Base-by-base conservation (phyloP, 2,888 invertebrate genomes). In the Leucozona laternaria region DNA sequence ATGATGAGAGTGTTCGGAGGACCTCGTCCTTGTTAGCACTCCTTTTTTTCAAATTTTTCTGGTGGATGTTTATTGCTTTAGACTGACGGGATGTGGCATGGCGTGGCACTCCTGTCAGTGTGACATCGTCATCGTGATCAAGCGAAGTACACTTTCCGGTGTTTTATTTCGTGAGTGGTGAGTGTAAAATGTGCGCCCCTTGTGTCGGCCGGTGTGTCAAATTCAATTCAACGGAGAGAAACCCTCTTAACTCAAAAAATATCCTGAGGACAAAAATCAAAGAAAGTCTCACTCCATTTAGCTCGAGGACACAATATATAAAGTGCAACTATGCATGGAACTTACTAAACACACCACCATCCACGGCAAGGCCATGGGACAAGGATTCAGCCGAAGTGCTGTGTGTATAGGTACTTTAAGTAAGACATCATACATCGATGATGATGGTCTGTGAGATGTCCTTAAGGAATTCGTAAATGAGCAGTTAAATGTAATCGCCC, bases 401-500 rank as follows among this genome's bases (percentile, higher is more conserved):
- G 13, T 50, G 62, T n/a, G n/a, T n/a, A n/a, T n/a, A n/a, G n/a
- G n/a, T 45, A 79, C 31, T 79, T 84, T 81, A 79, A 71, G 86
- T 75, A 79, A 81, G 81, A 78, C 78, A 79, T 86, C 81, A 82
- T 77, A 86, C 81, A 75, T 79, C 86, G 78, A 82, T 81, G 86
- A 81, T 86, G 86, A 81, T 86, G 86, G 86, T 71, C 78, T 79
- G 73, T 78, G 79, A 50, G 68, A 83, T 87, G 82, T 87, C 82
- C 87, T 87, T 68, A 83, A 87, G 87, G 87, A 87, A 87, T 87
- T 82, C 76, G 66, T 83, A 82, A 87, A 87, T 87, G 87, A 87
- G 79, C 82, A 87, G 87, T 87, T 87, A 87, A 83, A 87, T 83
- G 82, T 87, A 87, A 87, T 82, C 82, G 82, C 71, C 79, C 87